Evolutionary conservation across 2,888 invertebrate species (phyloP).

Genomic region (Helobdella robusta): DNA sequence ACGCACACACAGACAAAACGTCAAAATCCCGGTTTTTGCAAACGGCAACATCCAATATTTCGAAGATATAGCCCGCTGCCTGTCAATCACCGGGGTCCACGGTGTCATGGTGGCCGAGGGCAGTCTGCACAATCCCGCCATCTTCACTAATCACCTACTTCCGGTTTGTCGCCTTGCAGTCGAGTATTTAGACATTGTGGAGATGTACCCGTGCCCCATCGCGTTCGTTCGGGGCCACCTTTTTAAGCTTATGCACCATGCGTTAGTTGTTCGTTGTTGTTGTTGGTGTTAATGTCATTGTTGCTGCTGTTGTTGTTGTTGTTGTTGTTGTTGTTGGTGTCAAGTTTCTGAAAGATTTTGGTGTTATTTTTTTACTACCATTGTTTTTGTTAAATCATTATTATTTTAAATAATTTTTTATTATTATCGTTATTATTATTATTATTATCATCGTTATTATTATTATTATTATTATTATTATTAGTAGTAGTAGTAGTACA

Average conservation of each 20-base stretch:
- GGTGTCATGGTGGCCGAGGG: constrained; percentile 66
- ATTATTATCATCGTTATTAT: not conserved
- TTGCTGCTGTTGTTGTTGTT: too few species aligned
- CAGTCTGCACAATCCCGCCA: constrained; percentile 88
- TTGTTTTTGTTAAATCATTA: not conserved
- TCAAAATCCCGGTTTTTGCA: constrained; percentile 85
- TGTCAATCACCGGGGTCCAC: constrained; percentile 72
- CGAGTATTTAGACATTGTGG: constrained; percentile 74
- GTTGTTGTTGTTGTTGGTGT: too few species aligned
- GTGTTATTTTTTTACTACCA: not conserved
- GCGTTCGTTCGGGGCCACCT: constrained; percentile 87
- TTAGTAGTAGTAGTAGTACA: not conserved
- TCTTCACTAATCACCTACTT: constrained; percentile 64
- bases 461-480: not conserved
- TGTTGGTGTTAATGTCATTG: too few species aligned
- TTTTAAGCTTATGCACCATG: constrained; percentile 89
- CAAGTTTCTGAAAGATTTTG: too few species aligned
- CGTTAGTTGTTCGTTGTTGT: constrained; percentile 53
- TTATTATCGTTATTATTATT: constrained; percentile 7
- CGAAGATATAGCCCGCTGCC: constrained; percentile 73
- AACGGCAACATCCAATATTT: constrained; percentile 93
- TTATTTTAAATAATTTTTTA: not conserved
- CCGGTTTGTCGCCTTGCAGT: constrained; percentile 77
- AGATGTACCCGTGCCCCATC: constrained; percentile 73
- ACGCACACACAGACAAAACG: constrained; percentile 65